These are phyloP conservation scores for Pseudomugil tenellus DNA, from an alignment of 2,797 vertebrate species.

Conservation along the genomic window DNA sequence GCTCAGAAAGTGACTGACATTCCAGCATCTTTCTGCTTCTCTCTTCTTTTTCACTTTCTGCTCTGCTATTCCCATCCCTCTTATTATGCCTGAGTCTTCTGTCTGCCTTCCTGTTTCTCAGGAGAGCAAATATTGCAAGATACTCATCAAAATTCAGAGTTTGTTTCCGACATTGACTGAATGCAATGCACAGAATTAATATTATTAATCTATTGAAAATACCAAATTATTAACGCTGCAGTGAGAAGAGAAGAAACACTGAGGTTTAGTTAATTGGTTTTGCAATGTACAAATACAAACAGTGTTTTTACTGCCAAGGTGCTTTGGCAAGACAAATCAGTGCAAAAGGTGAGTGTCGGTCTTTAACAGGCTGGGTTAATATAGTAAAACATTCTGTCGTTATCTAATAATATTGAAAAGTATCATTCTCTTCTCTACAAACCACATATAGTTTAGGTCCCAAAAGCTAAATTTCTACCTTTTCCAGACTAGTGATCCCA, in stretches of 20 bases:
- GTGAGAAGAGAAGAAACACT: conserved; percentile 32
- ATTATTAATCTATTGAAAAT: conserved; percentile 48
- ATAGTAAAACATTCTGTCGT: not conserved
- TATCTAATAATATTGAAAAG: not conserved
- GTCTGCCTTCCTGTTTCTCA: conserved; percentile 28
- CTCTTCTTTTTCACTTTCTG: conserved; percentile 45
- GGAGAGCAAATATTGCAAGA: conserved; percentile 39
- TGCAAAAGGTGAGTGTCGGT: not conserved
- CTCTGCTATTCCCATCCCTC: conserved; percentile 46
- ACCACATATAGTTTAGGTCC: too few species aligned
- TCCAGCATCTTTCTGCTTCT: conserved; percentile 53
- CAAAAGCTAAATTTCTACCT: not conserved
- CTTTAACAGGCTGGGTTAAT: not conserved
- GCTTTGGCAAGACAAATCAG: not conserved
- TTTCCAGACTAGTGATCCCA: not conserved
- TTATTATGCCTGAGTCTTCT: conserved; percentile 44
- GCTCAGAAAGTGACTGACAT: conserved; percentile 71
- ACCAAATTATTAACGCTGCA: conserved; percentile 48
- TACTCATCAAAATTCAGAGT: conserved; percentile 25
- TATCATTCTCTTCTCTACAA: not conserved
- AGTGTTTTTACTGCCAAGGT: not conserved
- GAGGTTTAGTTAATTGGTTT: conserved; percentile 36
- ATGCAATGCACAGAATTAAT: conserved; percentile 17
- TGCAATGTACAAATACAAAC: conserved; percentile 35
- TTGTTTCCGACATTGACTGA: conserved; percentile 16